A percentile compares a stretch with the other conserved stretches of the same genome.
phyloP scores from a whole-genome alignment of 2,113 vertebrate genomes.

The Rhea pennata region DNA sequence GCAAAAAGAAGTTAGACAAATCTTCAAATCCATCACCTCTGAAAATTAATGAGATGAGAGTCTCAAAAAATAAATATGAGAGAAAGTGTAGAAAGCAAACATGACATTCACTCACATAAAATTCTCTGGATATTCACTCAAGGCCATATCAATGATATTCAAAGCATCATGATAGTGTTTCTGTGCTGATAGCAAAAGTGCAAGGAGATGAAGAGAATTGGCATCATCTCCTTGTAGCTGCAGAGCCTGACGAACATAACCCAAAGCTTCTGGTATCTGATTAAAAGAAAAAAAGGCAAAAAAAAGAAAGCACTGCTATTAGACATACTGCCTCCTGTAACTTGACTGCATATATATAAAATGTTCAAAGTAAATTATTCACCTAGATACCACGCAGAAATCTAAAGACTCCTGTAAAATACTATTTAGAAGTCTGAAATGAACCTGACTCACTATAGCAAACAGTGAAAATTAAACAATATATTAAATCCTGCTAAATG shows the following conservation, averaged over 20 bases:
- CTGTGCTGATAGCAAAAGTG: slow-evolving; percentile 94
- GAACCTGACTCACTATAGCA: background rate
- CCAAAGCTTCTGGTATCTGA: slow-evolving; percentile 96
- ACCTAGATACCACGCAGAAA: background rate
- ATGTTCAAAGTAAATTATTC: background rate
- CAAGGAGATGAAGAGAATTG: slow-evolving; percentile 95
- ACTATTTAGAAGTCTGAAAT: background rate
- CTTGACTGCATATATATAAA: background rate
- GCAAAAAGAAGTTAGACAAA: background rate
- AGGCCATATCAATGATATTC: slow-evolving; percentile 98
- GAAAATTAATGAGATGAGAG: slow-evolving; percentile 1
- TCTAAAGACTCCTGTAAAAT: background rate
- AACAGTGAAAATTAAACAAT: background rate
- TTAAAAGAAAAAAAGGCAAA: slow-evolving; percentile 10
- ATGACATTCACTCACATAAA: slow-evolving; percentile 86
- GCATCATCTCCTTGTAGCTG: slow-evolving; percentile 97
- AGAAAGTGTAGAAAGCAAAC: background rate
- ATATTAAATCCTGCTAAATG: background rate
- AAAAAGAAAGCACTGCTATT: slow-evolving; percentile 27
- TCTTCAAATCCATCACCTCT: background rate
- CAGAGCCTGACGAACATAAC: slow-evolving; percentile 95
- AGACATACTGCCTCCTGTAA: background rate
- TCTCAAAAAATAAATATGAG: background rate
- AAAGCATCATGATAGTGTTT: slow-evolving; percentile 97
- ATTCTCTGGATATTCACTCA: slow-evolving; percentile 97